Base-by-base conservation (phyloP, 1,140 invertebrate species). In the Lucilia sericata region DNA sequence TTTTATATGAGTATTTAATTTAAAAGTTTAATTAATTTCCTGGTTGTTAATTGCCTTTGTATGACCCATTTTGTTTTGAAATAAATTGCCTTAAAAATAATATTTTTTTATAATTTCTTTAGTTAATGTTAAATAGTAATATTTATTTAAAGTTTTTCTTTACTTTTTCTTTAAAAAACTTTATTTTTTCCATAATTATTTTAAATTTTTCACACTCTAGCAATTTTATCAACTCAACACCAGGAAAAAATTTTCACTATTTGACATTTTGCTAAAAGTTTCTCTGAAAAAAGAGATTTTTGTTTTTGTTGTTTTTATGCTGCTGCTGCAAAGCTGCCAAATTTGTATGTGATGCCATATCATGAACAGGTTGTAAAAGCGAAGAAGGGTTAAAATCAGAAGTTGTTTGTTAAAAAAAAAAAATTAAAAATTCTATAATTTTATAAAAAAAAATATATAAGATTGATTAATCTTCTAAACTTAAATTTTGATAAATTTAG, bases 221-320 rank as follows among this genome's bases (percentile, higher is more conserved):
- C 3, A 12, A 36, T 78, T 78, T n/a, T 49, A 12, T 5, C 34
- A 34, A 78, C 25, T 78, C 13, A 42, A 49, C 47, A 21, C 75
- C 34, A 78, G 14, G 34, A 78, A 78, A 78, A 78, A 19, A 34
- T 78, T 78, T 36, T 78, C 75, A 78, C 75, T 78, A 78, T 78
- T 78, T 78, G 30, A 49, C 75, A 78, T 19, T 49, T 78, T 19
- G 25, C 75, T 78, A n/a, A 30, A 78, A n/a, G 17, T 49, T 78
- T 49, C 75, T 42, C 75, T 49, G 34, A 17, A n/a, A 36, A 36
- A 3, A 36, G 36, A 25, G n/a, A n/a, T n/a, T n/a, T n/a, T 36
- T 75, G 19, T 10, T 70, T 78, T n/a, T 49, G n/a, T 78, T 78
- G 34, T 42, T 78, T 13, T 36, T n/a, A n/a, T n/a, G n/a, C n/a